These are phyloP conservation scores for Acanthosepion lycidas DNA, from an alignment of 2,888 invertebrate species.

Conservation along the genomic window DNA sequence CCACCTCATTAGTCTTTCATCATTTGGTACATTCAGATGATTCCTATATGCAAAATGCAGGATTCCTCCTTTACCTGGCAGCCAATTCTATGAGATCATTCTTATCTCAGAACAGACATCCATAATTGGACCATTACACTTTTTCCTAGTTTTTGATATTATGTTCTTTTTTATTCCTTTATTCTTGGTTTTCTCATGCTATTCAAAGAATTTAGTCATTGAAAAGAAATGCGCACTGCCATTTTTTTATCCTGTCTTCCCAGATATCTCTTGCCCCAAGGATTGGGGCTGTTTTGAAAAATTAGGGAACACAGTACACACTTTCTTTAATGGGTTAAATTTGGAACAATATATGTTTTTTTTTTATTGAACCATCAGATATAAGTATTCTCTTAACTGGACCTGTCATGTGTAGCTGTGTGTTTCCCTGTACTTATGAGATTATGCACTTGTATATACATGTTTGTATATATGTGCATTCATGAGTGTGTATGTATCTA, in stretches of 20 bases:
- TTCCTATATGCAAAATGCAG: conserved; percentile 9
- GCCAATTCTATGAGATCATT: neutral
- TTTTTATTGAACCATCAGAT: neutral
- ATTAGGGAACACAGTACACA: neutral
- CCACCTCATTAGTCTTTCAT: conserved; percentile 11
- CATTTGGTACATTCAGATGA: neutral
- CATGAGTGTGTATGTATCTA: neutral
- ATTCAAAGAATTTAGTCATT: conserved; percentile 33
- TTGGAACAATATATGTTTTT: neutral
- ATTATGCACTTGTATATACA: neutral
- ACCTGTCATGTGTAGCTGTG: neutral
- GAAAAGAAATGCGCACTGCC: neutral
- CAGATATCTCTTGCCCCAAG: neutral
- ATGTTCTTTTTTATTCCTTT: neutral
- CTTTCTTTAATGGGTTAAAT: neutral
- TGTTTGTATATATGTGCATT: neutral
- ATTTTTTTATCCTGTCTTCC: neutral
- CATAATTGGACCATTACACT: neutral
- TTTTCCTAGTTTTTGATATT: neutral
- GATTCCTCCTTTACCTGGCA: neutral
- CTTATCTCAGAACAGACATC: neutral
- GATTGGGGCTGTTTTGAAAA: neutral
- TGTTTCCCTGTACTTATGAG: neutral
- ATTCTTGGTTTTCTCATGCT: neutral
- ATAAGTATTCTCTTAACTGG: neutral